Base-by-base conservation (phyloP, 1,140 invertebrate species). In the Thaumetopoea pityocampa region DNA sequence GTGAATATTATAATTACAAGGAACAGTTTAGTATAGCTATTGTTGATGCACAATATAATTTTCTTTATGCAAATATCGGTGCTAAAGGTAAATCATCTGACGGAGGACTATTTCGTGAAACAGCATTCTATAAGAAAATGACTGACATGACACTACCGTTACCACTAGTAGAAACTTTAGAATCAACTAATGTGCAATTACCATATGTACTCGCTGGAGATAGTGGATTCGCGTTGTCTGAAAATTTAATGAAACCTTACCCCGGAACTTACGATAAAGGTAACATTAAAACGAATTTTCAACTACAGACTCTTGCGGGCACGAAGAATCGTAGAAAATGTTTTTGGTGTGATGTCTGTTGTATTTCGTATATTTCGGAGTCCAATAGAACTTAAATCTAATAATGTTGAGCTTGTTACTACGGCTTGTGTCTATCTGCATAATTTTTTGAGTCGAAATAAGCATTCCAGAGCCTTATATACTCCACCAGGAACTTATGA, bases 21-120 rank as follows among this genome's bases (percentile, higher is more conserved):
- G 28, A 56, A 22, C 51, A 59, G 8, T 32, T 18, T 10, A 32
- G 16, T 7, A 18, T 32, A 1, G 63, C 55, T 26, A 45, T 67
- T 20, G 58, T 42, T n/a, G 64, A 65, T 57, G 64, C 51, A 22
- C 19, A 60, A 34, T 67, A 70, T 30, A 52, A 60, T 11, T 64
- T 64, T 53, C 46, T 49, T 9, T 36, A 49, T 15, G 46, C 15
- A 16, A 42, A 49, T 11, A 36, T 18, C 26, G 46, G 38, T 22
- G 46, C 37, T 16, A 49, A 55, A 32, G 47, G 47, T 5, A 33
- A 14, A 42, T 44, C 38, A 5, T 51, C 47, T 16, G 47, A 55
- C 46, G 32, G 42, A 35, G 36, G 41, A 34, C 18, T 54, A 24
- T 54, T 45, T 30, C 37, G 36, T 22, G 42, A 49, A 30, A 49